Base-by-base conservation (phyloP, 2,797 vertebrate genomes). In the Danio tinwini region DNA sequence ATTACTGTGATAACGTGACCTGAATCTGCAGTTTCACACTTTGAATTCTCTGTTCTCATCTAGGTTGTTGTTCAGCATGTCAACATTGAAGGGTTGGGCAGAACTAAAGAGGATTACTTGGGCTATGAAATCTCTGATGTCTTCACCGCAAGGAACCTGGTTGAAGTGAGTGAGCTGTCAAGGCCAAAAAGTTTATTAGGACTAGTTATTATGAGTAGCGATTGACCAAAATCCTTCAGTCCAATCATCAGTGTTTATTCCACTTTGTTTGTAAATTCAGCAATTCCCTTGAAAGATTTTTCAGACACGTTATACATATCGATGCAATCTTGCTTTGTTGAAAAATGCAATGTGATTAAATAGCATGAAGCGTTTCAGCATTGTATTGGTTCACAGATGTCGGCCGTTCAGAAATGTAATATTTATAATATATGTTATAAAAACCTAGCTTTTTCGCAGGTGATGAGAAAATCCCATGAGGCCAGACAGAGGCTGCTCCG, bases 41-140 rank as follows among this genome's bases (percentile, higher is more conserved):
- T 5, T 55, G 2, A 29, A 13, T 39, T 50, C 9, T 68, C 7
- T 50, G 3, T 50, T 76, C 56, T 50, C 4, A 44, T 82, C 3
- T 82, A 99, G 98, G 96, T 99, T 77, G 94, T 99, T 0, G 97
- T 99, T 73, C 96, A 99, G 53, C 96, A 96, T 0, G 95, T 99
- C 56, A 97, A 96, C 85, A 95, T 99, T 0, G 95, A 98, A 75
- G 97, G 98, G n/a, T 92, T 99, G 13, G 96, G 95, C 7, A 93
- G 97, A 91, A 99, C 98, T 39, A 98, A 97, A 90, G 96, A 99
- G 82, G 97, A 99, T 59, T 93, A 98, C 78, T 94, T 99, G 39
- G 96, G 97, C 80, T 96, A 93, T 84, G 97, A 99, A 90, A 98
- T 99, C 5, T 84, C 94, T 49, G 96, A 96, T 5, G 95, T 99